Percentiles rank a stretch among this genome's conserved stretches.
Evolutionary conservation across 2,888 invertebrate species (phyloP).

Genomic region (Zele albiditarsus): DNA sequence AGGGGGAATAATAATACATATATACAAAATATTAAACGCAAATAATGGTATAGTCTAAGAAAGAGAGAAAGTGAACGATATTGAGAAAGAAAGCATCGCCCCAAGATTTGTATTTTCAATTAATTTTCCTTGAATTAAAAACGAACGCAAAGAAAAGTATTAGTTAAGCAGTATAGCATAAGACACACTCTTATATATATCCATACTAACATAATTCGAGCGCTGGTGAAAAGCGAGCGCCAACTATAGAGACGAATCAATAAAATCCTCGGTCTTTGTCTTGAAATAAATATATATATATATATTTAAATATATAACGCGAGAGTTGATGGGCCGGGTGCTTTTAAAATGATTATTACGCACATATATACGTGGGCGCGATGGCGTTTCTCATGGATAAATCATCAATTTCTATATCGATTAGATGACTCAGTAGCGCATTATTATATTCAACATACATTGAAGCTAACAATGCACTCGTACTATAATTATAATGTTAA

Average conservation of each 20-base stretch:
- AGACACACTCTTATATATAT: background rate
- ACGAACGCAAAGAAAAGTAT: conserved; percentile 55
- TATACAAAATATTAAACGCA: conserved; percentile 18
- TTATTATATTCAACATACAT: conserved; percentile 23
- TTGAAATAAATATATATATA: background rate
- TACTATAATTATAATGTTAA: conserved; percentile 12
- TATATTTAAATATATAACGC: background rate
- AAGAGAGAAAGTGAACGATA: conserved; percentile 35
- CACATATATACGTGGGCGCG: conserved; percentile 24
- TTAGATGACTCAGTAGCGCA: conserved; percentile 41
- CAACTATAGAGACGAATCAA: conserved; percentile 43
- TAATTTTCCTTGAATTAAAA: conserved; percentile 67
- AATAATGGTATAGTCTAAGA: conserved; percentile 20
- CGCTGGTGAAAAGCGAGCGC: conserved; percentile 10
- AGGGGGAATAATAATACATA: conserved; percentile 16
- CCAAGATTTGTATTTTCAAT: conserved; percentile 68
- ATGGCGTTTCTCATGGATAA: conserved; percentile 33
- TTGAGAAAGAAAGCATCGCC: conserved; percentile 37
- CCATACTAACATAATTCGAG: background rate
- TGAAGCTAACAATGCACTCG: background rate
- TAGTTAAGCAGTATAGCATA: conserved; percentile 4
- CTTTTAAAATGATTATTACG: background rate
- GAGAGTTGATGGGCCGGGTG: conserved; percentile 32
- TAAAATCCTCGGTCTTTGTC: conserved; percentile 40
- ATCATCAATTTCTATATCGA: conserved; percentile 30